Base-by-base conservation (phyloP, 2,113 vertebrate genomes). In the Upupa epops region DNA sequence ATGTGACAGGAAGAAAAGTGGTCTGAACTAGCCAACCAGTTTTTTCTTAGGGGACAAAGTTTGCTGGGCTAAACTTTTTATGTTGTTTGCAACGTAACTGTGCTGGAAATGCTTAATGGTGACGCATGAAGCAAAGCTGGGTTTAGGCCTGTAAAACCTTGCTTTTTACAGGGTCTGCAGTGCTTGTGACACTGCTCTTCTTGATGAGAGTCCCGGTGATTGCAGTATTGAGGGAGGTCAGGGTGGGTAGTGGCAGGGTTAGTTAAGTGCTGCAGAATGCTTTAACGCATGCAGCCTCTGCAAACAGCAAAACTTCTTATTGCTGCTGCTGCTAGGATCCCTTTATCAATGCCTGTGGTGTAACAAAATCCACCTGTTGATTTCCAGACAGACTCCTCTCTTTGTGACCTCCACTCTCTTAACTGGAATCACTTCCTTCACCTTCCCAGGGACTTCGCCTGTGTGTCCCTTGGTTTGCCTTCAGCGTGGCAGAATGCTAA, bases 1-100 rank as follows among this genome's bases (percentile, higher is more conserved):
- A 81, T 94, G 93, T 93, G 92, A 86, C 80, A 65, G 58, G 72
- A 36, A 88, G 71, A 88, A 91, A 91, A 91, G 36, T 63, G 83
- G 80, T 46, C 92, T 93, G 83, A 90, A 76, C 25, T 72, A 88
- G 70, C 69, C 92, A 83, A 95, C 86, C 74, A 45, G 51, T 71
- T 90, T 91, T 71, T 90, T 89, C 77, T 86, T 90, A 75, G 46
- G 88, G 73, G 77, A 90, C 46, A 84, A 86, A 94, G 36, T 61
- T 32, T 72, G 12, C 58, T 82, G 61, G 42, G 51, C 70, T 60
- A 31, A 54, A 45, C 25, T 31, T 71, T 68, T 88, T 81, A 16
- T 42, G 40, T 61, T 81, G 61, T 81, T 80, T 68, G 16, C 51
- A 52, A 6, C 81, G 46, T 81, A 71, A 58, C 68, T 32, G 17